A percentile compares a stretch with the other conserved stretches of the same genome.
Conservation (phyloP, 2,888 invertebrate species). For the Venustoraphidia nigricollis region DNA sequence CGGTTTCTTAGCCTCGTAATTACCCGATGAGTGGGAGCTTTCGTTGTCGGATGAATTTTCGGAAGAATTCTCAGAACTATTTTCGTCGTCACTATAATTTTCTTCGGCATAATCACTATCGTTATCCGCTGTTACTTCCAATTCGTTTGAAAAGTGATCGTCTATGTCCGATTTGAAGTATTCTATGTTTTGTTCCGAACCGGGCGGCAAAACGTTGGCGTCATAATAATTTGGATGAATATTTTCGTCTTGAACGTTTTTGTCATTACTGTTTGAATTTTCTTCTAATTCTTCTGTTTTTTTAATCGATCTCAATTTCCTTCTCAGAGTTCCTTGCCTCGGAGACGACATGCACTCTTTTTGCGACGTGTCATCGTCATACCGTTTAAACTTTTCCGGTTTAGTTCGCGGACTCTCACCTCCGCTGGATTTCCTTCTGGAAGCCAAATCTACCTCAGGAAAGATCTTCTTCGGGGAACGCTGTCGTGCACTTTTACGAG, state of each 20-base stretch:
- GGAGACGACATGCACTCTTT: neutral
- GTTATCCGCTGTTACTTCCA: neutral
- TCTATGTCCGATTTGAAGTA: too few relatives aligned
- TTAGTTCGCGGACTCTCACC: neutral
- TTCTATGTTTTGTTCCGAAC: too few relatives aligned
- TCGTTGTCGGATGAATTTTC: neutral
- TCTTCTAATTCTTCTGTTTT: neutral
- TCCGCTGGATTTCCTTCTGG: constrained; percentile 1
- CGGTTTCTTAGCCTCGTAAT: neutral
- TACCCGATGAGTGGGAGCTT: too few relatives aligned
- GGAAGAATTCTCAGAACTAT: neutral
- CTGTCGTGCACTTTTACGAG: constrained; percentile 5
- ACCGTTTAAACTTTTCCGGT: neutral
- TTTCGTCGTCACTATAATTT: neutral
- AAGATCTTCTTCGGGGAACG: constrained; percentile 6
- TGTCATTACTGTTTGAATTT: too few relatives aligned
- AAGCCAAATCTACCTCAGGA: constrained; percentile 4
- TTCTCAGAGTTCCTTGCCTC: neutral
- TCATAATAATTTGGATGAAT: too few relatives aligned
- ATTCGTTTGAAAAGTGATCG: too few relatives aligned
- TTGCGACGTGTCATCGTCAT: neutral
- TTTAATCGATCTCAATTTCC: neutral
- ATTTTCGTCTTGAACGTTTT: too few relatives aligned
- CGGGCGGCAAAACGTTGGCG: too few relatives aligned
- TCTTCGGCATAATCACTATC: neutral